These are phyloP conservation scores for Phoxinus dragarum DNA, from an alignment of 2,797 vertebrate species.

Conservation along the genomic window DNA sequence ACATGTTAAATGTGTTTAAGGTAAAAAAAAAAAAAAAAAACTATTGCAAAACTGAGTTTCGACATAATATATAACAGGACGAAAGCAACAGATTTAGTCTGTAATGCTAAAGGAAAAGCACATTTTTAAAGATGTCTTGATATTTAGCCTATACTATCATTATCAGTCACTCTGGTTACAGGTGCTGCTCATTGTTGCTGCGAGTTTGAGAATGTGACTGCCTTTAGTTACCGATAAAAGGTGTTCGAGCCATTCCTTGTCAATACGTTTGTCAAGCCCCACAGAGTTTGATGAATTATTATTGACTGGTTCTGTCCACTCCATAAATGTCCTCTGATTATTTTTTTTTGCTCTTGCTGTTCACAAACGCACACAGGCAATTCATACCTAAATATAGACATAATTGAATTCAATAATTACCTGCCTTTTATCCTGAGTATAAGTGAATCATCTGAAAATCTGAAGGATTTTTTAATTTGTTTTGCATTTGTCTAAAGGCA, in stretches of 20 bases:
- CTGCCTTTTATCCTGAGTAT: neutral
- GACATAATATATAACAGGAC: neutral
- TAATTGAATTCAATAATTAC: neutral
- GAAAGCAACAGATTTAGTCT: neutral
- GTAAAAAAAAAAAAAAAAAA: too few species aligned
- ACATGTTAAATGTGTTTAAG: neutral
- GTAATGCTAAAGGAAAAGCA: neutral
- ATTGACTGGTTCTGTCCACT: neutral
- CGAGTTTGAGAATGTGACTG: neutral
- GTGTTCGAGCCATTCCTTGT: neutral
- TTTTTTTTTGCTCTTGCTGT: neutral
- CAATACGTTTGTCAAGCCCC: neutral
- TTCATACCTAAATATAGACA: neutral
- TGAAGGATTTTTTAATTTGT: neutral
- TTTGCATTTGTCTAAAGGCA: constrained; percentile 1
- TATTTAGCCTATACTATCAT: neutral
- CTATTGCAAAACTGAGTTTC: neutral
- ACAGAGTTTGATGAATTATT: neutral
- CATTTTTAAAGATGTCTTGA: neutral
- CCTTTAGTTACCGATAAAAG: neutral
- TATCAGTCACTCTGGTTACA: constrained; percentile 16
- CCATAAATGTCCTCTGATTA: neutral
- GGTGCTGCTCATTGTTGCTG: neutral
- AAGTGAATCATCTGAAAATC: neutral
- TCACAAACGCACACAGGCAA: neutral